Conservation (phyloP, 2,113 vertebrate genomes). For the Peromyscus polionotus region DNA sequence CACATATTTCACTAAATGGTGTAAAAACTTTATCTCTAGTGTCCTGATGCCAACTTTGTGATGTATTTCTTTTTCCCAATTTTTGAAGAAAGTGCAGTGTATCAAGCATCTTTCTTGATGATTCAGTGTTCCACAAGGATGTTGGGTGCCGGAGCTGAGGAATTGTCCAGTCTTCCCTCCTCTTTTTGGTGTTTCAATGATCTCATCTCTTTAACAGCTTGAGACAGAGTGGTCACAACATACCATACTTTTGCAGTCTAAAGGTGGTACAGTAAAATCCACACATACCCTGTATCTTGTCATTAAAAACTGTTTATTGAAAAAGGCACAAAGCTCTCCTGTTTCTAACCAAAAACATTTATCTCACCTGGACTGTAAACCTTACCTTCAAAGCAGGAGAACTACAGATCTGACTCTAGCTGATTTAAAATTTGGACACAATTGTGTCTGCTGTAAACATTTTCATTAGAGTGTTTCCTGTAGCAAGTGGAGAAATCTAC, state of each 20-base stretch:
- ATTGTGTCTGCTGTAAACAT: neutral
- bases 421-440: neutral
- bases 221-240: neutral
- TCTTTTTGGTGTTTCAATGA: constrained; percentile 94
- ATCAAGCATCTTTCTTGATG: constrained; percentile 90
- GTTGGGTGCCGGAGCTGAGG: constrained; percentile 93
- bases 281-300: neutral
- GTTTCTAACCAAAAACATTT: neutral
- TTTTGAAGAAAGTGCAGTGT: constrained; percentile 91
- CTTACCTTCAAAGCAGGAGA: neutral
- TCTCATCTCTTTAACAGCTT: constrained; percentile 90
- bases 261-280: neutral
- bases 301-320: neutral
- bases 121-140: constrained; percentile 92
- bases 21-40: constrained; percentile 93
- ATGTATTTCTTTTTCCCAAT: constrained; percentile 96
- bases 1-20: constrained; percentile 73
- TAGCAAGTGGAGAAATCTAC: neutral
- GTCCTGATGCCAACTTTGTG: constrained; percentile 93
- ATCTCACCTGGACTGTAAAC: neutral
- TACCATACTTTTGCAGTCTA: neutral
- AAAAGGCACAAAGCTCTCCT: neutral
- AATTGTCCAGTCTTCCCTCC: constrained; percentile 92
- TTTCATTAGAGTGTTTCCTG: neutral
- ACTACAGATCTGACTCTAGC: neutral